Conservation (phyloP, 2,888 invertebrate species). For the Rapana venosa region DNA sequence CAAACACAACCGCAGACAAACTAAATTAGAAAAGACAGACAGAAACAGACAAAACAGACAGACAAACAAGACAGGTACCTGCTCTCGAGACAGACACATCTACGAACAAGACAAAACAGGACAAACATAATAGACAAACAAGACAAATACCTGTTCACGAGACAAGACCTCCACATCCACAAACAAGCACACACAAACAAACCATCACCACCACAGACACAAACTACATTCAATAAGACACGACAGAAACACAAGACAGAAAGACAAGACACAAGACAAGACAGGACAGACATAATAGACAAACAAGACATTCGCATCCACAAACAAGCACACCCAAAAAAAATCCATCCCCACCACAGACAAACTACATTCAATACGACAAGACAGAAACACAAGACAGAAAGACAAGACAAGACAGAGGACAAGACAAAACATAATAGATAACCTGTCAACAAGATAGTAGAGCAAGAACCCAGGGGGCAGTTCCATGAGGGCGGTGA, state of each 20-base stretch:
- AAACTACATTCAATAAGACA: no score
- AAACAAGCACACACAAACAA: no score
- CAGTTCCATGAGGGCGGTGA: conserved; percentile 60
- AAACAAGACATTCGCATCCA: no score
- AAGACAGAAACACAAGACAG: neutral
- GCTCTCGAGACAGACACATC: neutral
- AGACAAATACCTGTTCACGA: neutral
- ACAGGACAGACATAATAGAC: neutral
- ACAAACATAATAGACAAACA: neutral
- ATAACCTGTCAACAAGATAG: conserved; percentile 56
- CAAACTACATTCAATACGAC: neutral
- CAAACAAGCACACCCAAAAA: neutral
- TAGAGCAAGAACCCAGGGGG: conserved; percentile 55
- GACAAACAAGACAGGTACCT: neutral
- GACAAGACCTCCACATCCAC: neutral
- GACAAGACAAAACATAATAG: neutral
- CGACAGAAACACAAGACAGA: no score
- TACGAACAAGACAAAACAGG: neutral
- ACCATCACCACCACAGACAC: neutral
- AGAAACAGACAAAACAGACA: neutral
- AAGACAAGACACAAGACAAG: neutral
- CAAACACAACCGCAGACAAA: conserved; percentile 67
- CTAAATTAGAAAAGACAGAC: conserved; percentile 54
- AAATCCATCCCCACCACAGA: neutral
- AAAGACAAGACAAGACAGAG: neutral